Conservation (phyloP, 2,113 vertebrate species). For the Turdus rufiventris region DNA sequence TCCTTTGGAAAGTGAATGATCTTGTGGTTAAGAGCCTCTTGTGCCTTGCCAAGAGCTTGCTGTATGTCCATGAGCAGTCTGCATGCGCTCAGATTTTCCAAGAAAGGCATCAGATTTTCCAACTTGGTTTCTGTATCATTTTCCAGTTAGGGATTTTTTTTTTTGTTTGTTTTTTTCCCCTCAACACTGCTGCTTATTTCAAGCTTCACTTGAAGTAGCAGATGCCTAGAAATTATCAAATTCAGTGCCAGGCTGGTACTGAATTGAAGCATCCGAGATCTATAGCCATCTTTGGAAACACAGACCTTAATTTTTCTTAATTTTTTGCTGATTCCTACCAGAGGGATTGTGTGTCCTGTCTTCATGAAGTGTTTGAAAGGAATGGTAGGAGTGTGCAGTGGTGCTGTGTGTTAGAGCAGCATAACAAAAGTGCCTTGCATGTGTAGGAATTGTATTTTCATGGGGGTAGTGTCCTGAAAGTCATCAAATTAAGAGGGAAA, state of each 20-base stretch:
- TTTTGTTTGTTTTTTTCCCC: not conserved
- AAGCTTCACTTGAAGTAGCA: not conserved
- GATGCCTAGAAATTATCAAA: not conserved
- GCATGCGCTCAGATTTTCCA: conserved; percentile 11
- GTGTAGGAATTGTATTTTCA: not conserved
- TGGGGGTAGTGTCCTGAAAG: not conserved
- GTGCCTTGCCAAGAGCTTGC: not conserved
- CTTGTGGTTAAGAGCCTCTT: not conserved
- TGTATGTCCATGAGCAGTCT: not conserved
- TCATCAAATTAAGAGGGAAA: not conserved
- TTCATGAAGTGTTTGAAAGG: not conserved
- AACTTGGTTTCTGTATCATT: not conserved
- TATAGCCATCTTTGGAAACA: not conserved
- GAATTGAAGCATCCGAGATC: not conserved
- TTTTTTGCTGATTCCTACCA: not conserved
- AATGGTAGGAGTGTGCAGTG: not conserved
- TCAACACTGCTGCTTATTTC: not conserved
- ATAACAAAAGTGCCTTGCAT: conserved; percentile 7
- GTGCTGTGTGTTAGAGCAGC: not conserved
- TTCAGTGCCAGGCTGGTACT: not conserved
- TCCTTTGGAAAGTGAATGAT: not conserved
- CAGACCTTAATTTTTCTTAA: not conserved
- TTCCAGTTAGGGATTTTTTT: not conserved
- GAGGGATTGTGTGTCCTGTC: not conserved
- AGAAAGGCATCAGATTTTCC: not conserved